Base-by-base conservation (phyloP, 2,797 vertebrate genomes). In the Sparidentex hasta region DNA sequence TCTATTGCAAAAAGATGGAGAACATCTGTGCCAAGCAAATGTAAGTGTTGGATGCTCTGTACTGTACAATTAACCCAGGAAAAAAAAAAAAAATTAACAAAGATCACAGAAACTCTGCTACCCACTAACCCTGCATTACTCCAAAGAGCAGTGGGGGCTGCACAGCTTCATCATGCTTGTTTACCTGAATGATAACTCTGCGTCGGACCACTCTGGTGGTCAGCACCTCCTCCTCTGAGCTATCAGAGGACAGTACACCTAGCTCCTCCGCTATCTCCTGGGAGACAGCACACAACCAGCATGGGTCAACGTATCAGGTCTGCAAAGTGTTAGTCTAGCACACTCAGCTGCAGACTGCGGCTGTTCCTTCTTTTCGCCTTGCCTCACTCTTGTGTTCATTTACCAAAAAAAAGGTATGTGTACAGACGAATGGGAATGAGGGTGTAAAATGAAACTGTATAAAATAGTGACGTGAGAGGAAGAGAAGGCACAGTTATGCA, bases 121-220 rank as follows among this genome's bases (percentile, higher is more conserved):
- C 44, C 29, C 55, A 67, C 58, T 68, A 64, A 69, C 54, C 76
- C 64, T 68, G 29, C 71, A 66, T 70, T 71, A 65, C 71, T 54
- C 27, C 41, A 76, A 47, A 57, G 33, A 16, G 51, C 54, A 57
- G 50, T 6, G 23, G 2, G 2, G 13, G 58, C 52, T 47, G 65
- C 71, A 63, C 38, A 38, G 41, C 68, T 56, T 79, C 71, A 57
- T 86, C 88, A 57, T 77, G 81, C 79, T 71, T 12, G 59, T 85
- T 90, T 99, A 99, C 98, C 98, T 99, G 97, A 80, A 99, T 99
- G 82, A 99, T 97, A 85, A 99, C 96, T 90, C 98, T 96, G 64
- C 98, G 97, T 72, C 96, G 97, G 88, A 99, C 88, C 87, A 99
- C 97, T 93, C 98, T 96, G 95, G 98, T 99, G 74, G 98, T 99